phyloP scores from a whole-genome alignment of 2,113 vertebrate genomes.

The Opisthocomus hoazin region DNA sequence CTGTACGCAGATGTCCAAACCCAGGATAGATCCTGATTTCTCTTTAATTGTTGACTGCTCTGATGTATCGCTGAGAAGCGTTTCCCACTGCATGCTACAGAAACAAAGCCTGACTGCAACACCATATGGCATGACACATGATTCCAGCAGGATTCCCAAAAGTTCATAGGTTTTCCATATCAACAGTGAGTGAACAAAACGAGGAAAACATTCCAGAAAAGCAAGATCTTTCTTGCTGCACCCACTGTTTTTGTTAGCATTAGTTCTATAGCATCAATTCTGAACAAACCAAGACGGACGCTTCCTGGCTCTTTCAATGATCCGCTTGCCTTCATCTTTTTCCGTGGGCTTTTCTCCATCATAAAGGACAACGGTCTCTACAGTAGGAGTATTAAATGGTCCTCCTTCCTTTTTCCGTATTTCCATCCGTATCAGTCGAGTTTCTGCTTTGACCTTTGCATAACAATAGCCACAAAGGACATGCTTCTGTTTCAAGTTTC shows the following conservation, averaged over 20 bases:
- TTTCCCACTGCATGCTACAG: not conserved
- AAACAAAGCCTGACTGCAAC: not conserved
- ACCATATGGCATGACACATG: not conserved
- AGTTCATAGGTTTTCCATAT: not conserved
- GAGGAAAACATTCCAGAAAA: not conserved
- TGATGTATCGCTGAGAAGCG: not conserved
- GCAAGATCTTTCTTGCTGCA: not conserved
- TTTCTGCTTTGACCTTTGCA: slow-evolving; percentile 83
- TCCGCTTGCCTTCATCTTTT: slow-evolving; percentile 81
- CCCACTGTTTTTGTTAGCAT: not conserved
- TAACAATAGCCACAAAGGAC: slow-evolving; percentile 91
- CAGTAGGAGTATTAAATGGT: slow-evolving; percentile 75
- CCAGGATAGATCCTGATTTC: not conserved
- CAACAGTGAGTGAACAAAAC: not conserved
- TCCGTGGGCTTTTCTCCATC: slow-evolving; percentile 77
- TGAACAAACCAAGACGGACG: slow-evolving; percentile 88
- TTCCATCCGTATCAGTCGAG: slow-evolving; percentile 74
- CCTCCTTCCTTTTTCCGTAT: slow-evolving; percentile 82
- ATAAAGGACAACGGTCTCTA: slow-evolving; percentile 87
- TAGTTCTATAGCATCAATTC: slow-evolving; percentile 41
- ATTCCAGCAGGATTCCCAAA: not conserved
- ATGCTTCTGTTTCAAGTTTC: slow-evolving; percentile 91
- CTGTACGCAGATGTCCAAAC: accelerated
- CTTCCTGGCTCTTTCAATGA: slow-evolving; percentile 84
- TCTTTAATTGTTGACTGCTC: not conserved